Base-by-base conservation (phyloP, 2,888 invertebrate genomes). In the Blera fallax region DNA sequence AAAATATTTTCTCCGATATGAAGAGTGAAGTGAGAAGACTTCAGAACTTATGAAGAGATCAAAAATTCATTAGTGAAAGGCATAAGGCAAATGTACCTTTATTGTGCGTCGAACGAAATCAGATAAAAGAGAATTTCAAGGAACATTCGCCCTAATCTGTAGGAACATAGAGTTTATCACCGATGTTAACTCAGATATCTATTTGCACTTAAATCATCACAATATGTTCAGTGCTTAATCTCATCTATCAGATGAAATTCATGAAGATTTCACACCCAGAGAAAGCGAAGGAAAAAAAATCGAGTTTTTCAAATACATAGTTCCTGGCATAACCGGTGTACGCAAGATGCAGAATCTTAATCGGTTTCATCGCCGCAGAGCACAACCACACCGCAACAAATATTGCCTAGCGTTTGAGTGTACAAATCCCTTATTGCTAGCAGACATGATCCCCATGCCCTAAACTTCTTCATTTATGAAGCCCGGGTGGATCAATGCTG, bases 391-490 rank as follows among this genome's bases (percentile, higher is more conserved):
- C 37, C 18, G 32, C 50, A 69, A 29, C 40, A 43, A 60, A 70
- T 34, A 50, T n/a, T 62, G 69, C 62, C 78, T 43, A 37, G 24
- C 3, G 40, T 34, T 50, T 6, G 27, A 48, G 29, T 43, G 50
- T 45, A 70, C 14, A 60, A 83, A 62, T 83, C 73, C 67, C 79
- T 73, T 83, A 69, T 69, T 79, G 79, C 73, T 54, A 48, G 29
- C 29, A 60, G 67, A 67, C 67, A 83, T 83, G 83, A 79, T 83
- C 79, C 32, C 67, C 32, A 79, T 83, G 83, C 73, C 79, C 79
- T 79, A 83, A 83, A 79, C 83, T 83, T 79, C 83, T 83, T 83
- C 83, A 83, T 83, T 83, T 78, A 79, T 83, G 58, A 78, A 79
- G 37, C 45, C 34, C 60, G 52, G 40, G 82, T 77, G 72, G 77